phyloP scores from a whole-genome alignment of 2,888 invertebrate genomes.

The Andricus quercusramuli region DNA sequence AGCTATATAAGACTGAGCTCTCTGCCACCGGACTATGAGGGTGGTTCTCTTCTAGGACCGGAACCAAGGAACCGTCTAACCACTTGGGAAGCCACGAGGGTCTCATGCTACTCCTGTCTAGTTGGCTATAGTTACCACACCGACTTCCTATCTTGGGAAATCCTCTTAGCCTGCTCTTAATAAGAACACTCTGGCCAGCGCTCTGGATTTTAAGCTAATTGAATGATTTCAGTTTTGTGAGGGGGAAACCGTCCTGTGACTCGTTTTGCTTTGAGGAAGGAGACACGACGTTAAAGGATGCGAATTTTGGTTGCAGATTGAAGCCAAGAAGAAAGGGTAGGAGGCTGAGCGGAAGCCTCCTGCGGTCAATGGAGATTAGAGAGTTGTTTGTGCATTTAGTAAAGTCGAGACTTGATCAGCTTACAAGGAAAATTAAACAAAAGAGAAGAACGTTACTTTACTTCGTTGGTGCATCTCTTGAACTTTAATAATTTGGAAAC shows the following conservation, averaged over 20 bases:
- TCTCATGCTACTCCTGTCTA: conserved; percentile 33
- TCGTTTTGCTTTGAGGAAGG: conserved; percentile 33
- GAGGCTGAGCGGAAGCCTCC: not conserved
- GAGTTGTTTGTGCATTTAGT: not conserved
- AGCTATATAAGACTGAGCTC: conserved; percentile 2
- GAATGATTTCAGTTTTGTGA: conserved; percentile 71
- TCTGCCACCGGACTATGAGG: not conserved
- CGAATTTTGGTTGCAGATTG: conserved; percentile 25
- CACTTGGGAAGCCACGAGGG: conserved; percentile 44
- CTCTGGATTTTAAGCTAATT: conserved; percentile 72
- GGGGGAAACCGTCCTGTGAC: conserved; percentile 42
- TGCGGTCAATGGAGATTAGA: not conserved
- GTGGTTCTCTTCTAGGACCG: conserved; percentile 14
- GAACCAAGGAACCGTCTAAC: conserved; percentile 46
- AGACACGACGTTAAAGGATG: not conserved
- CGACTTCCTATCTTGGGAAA: conserved; percentile 58
- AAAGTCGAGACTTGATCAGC: no score
- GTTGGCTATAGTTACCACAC: conserved; percentile 46
- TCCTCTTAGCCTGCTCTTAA: conserved; percentile 74
- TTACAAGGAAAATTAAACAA: no score
- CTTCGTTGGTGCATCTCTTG: no score
- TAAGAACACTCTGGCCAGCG: conserved; percentile 63
- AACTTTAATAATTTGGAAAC: no score
- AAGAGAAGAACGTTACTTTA: no score
- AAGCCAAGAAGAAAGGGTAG: not conserved